Evolutionary conservation across 2,113 vertebrate genomes (phyloP).

Genomic region (Silurus asotus): DNA sequence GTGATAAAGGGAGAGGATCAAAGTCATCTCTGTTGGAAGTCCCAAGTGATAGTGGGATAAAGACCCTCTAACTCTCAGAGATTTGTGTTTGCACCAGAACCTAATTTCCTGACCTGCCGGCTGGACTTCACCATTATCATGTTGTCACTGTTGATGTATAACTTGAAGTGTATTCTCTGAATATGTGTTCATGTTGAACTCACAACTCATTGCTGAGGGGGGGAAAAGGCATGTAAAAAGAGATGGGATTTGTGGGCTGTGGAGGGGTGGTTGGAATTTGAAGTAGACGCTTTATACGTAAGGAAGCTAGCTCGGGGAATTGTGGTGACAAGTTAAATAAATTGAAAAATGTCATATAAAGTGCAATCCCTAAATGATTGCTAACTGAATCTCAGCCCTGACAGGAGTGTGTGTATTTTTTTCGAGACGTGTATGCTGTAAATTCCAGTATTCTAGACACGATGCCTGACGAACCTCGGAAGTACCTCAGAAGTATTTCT

Average conservation of each 20-base stretch:
- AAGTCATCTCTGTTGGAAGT: background rate
- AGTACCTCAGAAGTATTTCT: background rate
- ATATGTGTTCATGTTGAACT: background rate
- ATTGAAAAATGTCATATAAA: slow-evolving; percentile 19
- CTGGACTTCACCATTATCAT: slow-evolving; percentile 1
- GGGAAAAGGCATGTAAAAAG: background rate
- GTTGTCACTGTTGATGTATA: background rate
- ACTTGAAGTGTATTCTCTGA: no score
- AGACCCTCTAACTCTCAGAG: background rate
- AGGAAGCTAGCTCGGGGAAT: background rate
- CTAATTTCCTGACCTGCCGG: background rate
- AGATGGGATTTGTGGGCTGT: no score
- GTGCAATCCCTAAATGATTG: slow-evolving; percentile 7
- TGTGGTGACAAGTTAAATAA: slow-evolving; percentile 20
- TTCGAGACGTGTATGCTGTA: background rate
- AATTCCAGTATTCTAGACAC: slow-evolving; percentile 1
- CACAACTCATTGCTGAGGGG: background rate
- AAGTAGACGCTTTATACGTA: background rate
- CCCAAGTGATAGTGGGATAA: background rate
- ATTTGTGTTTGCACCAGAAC: background rate
- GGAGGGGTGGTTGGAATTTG: background rate
- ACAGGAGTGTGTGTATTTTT: background rate
- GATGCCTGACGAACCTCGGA: background rate
- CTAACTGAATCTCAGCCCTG: background rate
- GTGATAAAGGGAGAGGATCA: background rate